These are phyloP conservation scores for Lymantria dispar DNA, from an alignment of 2,888 invertebrate species.

Conservation along the genomic window DNA sequence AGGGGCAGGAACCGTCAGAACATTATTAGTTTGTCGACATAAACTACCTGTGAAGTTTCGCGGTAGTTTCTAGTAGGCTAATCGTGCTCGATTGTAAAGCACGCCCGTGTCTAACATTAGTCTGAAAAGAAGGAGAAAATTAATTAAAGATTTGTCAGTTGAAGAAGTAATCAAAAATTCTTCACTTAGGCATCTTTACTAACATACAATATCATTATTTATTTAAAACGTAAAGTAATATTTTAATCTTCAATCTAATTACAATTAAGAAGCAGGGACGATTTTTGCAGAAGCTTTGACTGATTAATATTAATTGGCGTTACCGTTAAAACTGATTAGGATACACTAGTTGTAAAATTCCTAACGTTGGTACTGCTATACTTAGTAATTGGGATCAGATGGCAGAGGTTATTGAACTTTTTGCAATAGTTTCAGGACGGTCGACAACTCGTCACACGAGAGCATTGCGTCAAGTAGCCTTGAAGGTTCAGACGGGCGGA, in stretches of 20 bases:
- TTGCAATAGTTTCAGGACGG: constrained; percentile 20
- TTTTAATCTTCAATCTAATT: not conserved
- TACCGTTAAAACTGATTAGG: not conserved
- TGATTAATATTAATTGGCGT: not conserved
- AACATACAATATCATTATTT: too few relatives aligned
- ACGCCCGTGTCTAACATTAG: too few relatives aligned
- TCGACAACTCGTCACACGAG: constrained; percentile 38
- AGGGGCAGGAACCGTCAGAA: too few relatives aligned
- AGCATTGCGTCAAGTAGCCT: constrained; percentile 42
- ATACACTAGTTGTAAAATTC: not conserved
- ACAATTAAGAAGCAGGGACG: not conserved
- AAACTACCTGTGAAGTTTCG: too few relatives aligned
- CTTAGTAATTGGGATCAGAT: constrained; percentile 22
- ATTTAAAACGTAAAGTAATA: not conserved
- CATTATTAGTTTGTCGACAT: too few relatives aligned
- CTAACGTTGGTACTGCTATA: constrained; percentile 9
- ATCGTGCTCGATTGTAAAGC: too few relatives aligned
- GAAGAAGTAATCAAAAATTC: too few relatives aligned
- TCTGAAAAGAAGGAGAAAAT: too few relatives aligned
- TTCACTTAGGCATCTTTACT: too few relatives aligned
- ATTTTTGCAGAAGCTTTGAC: not conserved
- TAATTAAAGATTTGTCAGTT: too few relatives aligned
- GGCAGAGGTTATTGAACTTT: constrained; percentile 33
- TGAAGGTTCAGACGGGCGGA: constrained; percentile 35
- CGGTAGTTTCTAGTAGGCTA: too few relatives aligned